Percentiles rank a stretch among this genome's conserved stretches.
These are phyloP conservation scores for Cydia strobilella DNA, from an alignment of 1,140 invertebrate species.

Conservation along the genomic window DNA sequence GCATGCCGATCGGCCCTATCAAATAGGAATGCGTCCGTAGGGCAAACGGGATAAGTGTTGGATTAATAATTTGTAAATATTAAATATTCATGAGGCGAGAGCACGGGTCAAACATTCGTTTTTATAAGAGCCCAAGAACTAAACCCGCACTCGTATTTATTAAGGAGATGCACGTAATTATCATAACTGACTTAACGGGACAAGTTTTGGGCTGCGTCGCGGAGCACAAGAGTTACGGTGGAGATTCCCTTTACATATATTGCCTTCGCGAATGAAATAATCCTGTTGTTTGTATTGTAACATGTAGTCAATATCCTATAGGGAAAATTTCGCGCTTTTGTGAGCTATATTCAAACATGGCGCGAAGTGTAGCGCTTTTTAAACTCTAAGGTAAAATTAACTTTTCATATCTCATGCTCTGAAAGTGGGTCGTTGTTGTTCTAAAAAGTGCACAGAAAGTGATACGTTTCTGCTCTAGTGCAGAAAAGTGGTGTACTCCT, in stretches of 20 bases:
- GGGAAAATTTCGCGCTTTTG: too few species aligned
- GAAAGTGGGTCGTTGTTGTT: too few species aligned
- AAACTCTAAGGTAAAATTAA: too few species aligned
- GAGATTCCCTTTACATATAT: constrained; percentile 50
- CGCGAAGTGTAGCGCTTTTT: too few species aligned
- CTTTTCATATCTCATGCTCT: too few species aligned
- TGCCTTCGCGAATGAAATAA: too few species aligned
- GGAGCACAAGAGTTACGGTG: constrained; percentile 42
- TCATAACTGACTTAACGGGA: constrained; percentile 71
- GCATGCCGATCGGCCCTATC: constrained; percentile 48
- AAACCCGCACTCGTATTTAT: constrained; percentile 65
- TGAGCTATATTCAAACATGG: too few species aligned
- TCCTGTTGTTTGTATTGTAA: too few species aligned
- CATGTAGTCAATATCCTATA: too few species aligned
- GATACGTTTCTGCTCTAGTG: too few species aligned
- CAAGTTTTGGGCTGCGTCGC: constrained; percentile 55
- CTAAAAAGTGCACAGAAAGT: too few species aligned
- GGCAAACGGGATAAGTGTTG: constrained; percentile 61
- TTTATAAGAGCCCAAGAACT: constrained; percentile 61
- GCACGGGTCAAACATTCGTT: constrained; percentile 69
- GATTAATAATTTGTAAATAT: constrained; percentile 79
- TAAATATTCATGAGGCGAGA: constrained; percentile 74
- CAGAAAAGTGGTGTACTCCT: too few species aligned
- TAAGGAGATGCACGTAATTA: constrained; percentile 70
- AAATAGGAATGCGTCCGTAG: constrained; percentile 52